These are phyloP conservation scores for Cryptocheilus praepositus DNA, from an alignment of 2,888 invertebrate genomes.

Conservation along the genomic window DNA sequence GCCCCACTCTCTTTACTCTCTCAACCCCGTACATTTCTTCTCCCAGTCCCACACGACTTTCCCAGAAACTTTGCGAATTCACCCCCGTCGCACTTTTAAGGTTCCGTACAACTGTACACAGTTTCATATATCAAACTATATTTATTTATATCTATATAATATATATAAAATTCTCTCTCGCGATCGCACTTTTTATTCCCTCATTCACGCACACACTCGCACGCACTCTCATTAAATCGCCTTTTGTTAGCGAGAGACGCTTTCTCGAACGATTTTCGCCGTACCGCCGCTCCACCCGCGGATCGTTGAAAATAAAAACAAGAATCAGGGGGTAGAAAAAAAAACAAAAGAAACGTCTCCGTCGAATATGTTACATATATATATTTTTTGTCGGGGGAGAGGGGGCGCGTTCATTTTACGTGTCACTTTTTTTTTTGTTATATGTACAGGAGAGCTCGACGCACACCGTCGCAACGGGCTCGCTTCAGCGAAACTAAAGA, in stretches of 20 bases:
- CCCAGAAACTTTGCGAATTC: background rate
- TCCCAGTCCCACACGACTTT: background rate
- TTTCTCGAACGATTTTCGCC: too few species aligned
- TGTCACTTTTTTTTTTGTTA: too few species aligned
- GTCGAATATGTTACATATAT: too few species aligned
- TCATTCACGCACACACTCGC: constrained; percentile 5
- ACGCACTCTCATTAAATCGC: constrained; percentile 9
- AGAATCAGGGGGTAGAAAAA: too few species aligned
- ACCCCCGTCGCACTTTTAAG: constrained; percentile 7
- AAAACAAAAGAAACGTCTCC: too few species aligned
- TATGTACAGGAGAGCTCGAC: background rate
- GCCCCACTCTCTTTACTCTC: constrained; percentile 3
- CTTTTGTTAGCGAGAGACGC: background rate
- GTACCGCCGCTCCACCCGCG: too few species aligned
- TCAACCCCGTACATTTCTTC: background rate
- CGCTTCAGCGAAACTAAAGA: background rate
- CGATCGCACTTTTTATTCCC: constrained; percentile 32
- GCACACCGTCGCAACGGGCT: background rate
- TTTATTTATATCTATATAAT: constrained; percentile 44
- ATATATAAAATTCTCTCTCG: constrained; percentile 43
- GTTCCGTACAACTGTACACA: constrained; percentile 42
- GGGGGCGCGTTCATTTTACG: too few species aligned
- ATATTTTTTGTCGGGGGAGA: too few species aligned
- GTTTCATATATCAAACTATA: constrained; percentile 46
- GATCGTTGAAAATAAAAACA: too few species aligned